A percentile compares a stretch with the other conserved stretches of the same genome.
Evolutionary conservation across 2,113 vertebrate genomes (phyloP).

Genomic region (Tonatia bakeri): DNA sequence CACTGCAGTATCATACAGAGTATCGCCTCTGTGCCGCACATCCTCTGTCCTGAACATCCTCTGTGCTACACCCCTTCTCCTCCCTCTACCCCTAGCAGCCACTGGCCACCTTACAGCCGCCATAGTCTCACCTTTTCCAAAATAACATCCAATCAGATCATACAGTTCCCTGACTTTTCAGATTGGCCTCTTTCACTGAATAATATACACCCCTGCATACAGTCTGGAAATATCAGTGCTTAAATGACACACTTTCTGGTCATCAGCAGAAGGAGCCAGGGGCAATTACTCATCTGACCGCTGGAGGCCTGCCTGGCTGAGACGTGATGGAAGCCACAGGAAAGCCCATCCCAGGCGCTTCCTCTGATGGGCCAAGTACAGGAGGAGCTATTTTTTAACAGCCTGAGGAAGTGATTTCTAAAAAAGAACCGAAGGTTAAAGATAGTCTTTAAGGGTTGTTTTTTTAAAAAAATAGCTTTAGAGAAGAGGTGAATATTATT

Average conservation of each 20-base stretch:
- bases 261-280: background rate
- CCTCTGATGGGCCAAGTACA: background rate
- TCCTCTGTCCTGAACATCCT: background rate
- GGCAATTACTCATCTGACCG: background rate
- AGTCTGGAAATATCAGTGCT: background rate
- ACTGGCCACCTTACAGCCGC: background rate
- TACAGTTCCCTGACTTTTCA: rapidly evolving
- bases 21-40: background rate
- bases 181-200: background rate
- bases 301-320: background rate
- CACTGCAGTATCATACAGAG: rapidly evolving
- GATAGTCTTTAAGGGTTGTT: background rate
- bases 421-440: background rate
- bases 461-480: background rate
- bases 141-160: rapidly evolving
- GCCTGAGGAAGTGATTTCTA: background rate
- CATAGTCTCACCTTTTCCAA: background rate
- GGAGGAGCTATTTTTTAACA: background rate
- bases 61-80: background rate
- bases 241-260: background rate
- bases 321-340: background rate
- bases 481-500: background rate
- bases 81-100: background rate
- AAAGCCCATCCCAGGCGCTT: background rate
- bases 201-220: background rate